These are phyloP conservation scores for Helicolenus hilgendorfi DNA, from an alignment of 2,797 vertebrate genomes.

Conservation along the genomic window DNA sequence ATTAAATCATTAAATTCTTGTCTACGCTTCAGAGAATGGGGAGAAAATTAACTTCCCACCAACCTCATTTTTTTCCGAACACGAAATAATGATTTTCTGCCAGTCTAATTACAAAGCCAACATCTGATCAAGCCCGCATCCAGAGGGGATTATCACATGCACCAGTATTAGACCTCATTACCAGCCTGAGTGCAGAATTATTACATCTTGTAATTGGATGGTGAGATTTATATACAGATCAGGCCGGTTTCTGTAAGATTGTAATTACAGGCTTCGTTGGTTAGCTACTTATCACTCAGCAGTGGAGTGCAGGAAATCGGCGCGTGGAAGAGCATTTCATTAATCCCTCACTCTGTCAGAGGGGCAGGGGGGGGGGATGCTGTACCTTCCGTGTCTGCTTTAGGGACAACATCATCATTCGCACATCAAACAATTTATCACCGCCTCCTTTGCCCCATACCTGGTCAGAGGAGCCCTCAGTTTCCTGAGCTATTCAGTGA, in stretches of 20 bases:
- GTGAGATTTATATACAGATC: conserved; percentile 99
- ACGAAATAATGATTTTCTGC: conserved; percentile 99
- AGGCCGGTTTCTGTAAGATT: conserved; percentile 99
- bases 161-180: conserved; percentile 99
- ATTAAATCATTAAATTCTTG: conserved; percentile 99
- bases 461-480: conserved; percentile 42
- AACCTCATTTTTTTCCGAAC: conserved; percentile 99
- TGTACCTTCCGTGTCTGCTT: conserved; percentile 98
- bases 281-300: conserved; percentile 98
- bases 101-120: conserved; percentile 99
- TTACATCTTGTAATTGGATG: conserved; percentile 99
- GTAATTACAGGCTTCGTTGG: conserved; percentile 99
- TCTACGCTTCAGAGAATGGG: conserved; percentile 99
- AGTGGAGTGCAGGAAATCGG: conserved; percentile 98
- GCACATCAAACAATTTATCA: conserved; percentile 97
- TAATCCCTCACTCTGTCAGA: conserved; percentile 97
- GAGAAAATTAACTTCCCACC: conserved; percentile 99
- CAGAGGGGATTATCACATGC: conserved; percentile 99
- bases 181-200: conserved; percentile 99
- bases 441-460: conserved; percentile 79
- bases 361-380: conserved; percentile 66
- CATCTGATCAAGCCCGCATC: conserved; percentile 99
- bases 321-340: conserved; percentile 99
- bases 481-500: conserved; percentile 84
- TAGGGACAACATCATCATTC: conserved; percentile 97